Base-by-base conservation (phyloP, 2,888 invertebrate species). In the Microplitis deprimator region DNA sequence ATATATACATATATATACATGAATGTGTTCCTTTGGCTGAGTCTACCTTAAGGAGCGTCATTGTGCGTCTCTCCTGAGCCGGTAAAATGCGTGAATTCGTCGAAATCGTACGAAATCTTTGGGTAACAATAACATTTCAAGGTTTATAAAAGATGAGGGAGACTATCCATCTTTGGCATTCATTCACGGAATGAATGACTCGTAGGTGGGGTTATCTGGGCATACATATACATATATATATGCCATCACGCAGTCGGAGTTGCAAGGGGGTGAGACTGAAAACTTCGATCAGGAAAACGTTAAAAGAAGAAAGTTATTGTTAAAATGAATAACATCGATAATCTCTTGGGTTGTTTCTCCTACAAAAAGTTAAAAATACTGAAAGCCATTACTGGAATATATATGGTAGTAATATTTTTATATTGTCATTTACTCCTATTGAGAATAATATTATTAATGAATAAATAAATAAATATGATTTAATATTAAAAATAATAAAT, bases 121-220 rank as follows among this genome's bases (percentile, higher is more conserved):
- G 41, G 80, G 79, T 79, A 82, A 86, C 87, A 86, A 86, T 83
- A 60, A 73, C 41, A 68, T 67, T 65, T 64, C 41, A 72, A 77
- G 77, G 77, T 71, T 73, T 74, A 82, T 79, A 84, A 83, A 85
- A 84, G 82, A 83, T 83, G 85, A 84, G 81, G 60, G 77, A 76
- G 78, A 79, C 85, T 85, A 87, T 87, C 87, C 87, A 87, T 87
- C 87, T 87, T 87, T 87, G 83, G 84, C 82, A 85, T 87, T 87
- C 86, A 88, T 87, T 86, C 86, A 82, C 71, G 82, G 81, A 84
- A 83, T 85, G 85, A 87, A 86, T 84, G 81, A 84, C 83, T 80
- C 83, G 84, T 83, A 82, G 82, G 83, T 81, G 85, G 80, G 80
- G 81, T 20, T 65, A 50, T 50, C 50, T 50, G 5, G 13, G 13